Evolutionary conservation across 2,888 invertebrate genomes (phyloP).

Genomic region (Tipula unca): DNA sequence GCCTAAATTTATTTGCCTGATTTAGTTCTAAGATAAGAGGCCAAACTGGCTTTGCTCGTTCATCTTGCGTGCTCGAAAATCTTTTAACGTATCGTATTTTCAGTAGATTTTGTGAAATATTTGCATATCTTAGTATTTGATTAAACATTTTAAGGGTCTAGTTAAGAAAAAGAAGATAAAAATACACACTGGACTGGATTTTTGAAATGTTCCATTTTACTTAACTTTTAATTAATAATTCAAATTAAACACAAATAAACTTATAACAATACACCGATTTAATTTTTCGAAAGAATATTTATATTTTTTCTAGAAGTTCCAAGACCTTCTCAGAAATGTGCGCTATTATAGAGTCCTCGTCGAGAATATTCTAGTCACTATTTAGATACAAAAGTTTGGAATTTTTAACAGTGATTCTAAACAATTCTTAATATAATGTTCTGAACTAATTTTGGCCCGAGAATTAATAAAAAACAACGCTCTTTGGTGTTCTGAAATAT

Average conservation of each 20-base stretch:
- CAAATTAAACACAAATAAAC: neutral
- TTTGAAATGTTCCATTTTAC: neutral
- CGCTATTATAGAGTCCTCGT: too few relatives aligned
- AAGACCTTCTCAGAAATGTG: too few relatives aligned
- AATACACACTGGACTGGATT: neutral
- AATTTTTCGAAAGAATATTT: neutral
- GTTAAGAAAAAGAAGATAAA: neutral
- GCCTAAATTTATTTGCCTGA: slow-evolving; percentile 22
- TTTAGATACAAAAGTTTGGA: too few relatives aligned
- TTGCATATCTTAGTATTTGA: neutral
- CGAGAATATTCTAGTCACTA: too few relatives aligned
- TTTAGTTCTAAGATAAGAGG: neutral
- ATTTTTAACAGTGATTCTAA: too few relatives aligned
- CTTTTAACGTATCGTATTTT: neutral
- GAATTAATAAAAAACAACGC: too few relatives aligned
- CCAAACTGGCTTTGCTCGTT: neutral
- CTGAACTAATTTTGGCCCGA: too few relatives aligned
- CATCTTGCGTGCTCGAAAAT: neutral
- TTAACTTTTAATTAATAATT: neutral
- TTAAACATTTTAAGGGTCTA: neutral
- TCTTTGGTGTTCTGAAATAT: too few relatives aligned
- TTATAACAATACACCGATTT: neutral
- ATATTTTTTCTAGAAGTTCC: too few relatives aligned
- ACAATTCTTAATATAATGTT: too few relatives aligned
- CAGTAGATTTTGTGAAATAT: neutral